phyloP scores from a whole-genome alignment of 2,113 vertebrate genomes.

The Hemichromis elongatus region DNA sequence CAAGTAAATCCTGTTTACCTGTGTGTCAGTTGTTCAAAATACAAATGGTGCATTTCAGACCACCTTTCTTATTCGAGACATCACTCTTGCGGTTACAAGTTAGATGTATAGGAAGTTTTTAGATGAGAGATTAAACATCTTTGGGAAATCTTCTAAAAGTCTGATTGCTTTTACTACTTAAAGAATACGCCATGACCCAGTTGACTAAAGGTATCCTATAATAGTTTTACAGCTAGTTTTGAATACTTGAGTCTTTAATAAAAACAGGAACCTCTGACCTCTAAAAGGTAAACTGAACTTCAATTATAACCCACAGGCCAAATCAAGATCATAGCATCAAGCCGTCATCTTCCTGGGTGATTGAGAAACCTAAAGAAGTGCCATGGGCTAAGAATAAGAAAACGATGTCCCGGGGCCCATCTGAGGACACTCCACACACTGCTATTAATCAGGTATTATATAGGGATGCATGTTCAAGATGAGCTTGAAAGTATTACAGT shows the following conservation, averaged over 20 bases:
- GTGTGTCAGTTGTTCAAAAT: background rate
- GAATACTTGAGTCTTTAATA: background rate
- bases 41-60: background rate
- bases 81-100: no score
- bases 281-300: background rate
- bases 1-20: background rate
- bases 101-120: background rate
- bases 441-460: conserved; percentile 57
- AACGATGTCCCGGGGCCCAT: conserved; percentile 77
- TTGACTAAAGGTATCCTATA: background rate
- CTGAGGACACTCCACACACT: conserved; percentile 76
- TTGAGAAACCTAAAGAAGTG: conserved; percentile 77
- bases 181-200: background rate
- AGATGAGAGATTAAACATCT: background rate
- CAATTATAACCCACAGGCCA: conserved; percentile 29
- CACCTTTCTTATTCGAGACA: background rate
- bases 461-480: background rate
- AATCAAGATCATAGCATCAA: conserved; percentile 78
- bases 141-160: background rate
- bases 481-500: background rate
- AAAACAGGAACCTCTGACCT: background rate
- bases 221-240: background rate
- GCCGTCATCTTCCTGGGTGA: conserved; percentile 82
- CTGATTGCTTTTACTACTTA: background rate
- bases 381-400: conserved; percentile 66